Percentiles rank a stretch among this genome's conserved stretches.
These are phyloP conservation scores for Cirrhinus mrigala DNA, from an alignment of 2,797 vertebrate genomes.

Conservation along the genomic window DNA sequence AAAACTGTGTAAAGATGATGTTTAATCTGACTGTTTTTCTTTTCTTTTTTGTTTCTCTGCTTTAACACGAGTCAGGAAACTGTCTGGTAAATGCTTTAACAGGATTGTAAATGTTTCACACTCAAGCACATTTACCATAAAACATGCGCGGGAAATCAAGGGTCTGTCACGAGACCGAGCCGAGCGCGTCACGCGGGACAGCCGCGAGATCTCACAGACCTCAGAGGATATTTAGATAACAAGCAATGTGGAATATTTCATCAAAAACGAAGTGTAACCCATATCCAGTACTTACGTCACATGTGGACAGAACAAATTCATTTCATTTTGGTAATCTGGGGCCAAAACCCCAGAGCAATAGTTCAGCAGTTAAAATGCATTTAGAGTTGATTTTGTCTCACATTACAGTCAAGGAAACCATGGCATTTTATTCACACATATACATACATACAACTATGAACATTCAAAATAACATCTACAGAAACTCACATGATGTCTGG, in stretches of 20 bases:
- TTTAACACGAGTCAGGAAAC: not conserved
- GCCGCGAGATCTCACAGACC: not conserved
- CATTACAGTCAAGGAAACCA: not conserved
- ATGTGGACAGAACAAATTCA: not conserved
- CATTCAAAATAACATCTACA: not conserved
- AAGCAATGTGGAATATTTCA: not conserved
- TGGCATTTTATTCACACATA: not conserved
- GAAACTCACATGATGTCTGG: not conserved
- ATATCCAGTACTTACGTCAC: not conserved
- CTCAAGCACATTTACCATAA: not conserved
- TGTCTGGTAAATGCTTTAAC: not conserved
- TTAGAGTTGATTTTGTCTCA: not conserved
- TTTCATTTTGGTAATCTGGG: not conserved
- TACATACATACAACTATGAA: not conserved
- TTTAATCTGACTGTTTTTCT: not conserved
- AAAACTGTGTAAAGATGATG: not conserved
- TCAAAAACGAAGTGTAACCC: not conserved
- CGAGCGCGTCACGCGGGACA: not conserved
- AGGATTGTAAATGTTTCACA: constrained; percentile 18
- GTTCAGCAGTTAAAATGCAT: not conserved
- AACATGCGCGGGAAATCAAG: constrained; percentile 12
- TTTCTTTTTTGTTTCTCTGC: constrained; percentile 8
- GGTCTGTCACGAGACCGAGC: constrained; percentile 23
- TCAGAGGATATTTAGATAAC: not conserved
- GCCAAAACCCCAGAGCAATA: not conserved